These are phyloP conservation scores for Pammene fasciana DNA, from an alignment of 2,888 invertebrate species.

Conservation along the genomic window DNA sequence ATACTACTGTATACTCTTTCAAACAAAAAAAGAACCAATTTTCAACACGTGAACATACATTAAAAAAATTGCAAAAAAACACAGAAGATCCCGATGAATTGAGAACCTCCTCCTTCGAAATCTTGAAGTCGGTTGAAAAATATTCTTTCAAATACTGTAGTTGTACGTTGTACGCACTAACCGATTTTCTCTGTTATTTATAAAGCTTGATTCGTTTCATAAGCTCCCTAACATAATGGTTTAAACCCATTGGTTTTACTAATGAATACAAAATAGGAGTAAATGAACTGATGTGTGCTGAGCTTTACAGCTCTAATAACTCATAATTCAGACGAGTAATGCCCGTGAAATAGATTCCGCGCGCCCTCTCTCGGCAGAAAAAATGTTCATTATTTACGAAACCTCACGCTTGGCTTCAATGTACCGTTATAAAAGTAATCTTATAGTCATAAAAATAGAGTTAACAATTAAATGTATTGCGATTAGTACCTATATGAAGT, in stretches of 20 bases:
- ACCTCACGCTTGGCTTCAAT: background rate
- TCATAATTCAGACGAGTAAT: slow-evolving; percentile 74
- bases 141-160: too few relatives aligned
- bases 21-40: too few relatives aligned
- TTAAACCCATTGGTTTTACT: slow-evolving; percentile 14
- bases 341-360: slow-evolving; percentile 78
- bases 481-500: background rate
- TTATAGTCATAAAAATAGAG: background rate
- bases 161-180: too few relatives aligned
- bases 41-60: too few relatives aligned
- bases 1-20: too few relatives aligned
- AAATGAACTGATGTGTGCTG: slow-evolving; percentile 75
- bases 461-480: background rate
- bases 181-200: too few relatives aligned
- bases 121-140: too few relatives aligned
- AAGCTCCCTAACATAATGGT: background rate
- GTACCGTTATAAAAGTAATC: background rate
- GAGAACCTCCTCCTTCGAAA: too few relatives aligned
- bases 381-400: slow-evolving; percentile 58
- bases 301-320: slow-evolving; percentile 76
- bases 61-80: too few relatives aligned
- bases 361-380: slow-evolving; percentile 67
- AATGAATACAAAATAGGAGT: slow-evolving; percentile 63
- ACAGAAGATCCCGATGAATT: too few relatives aligned
- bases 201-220: too few relatives aligned